phyloP scores from a whole-genome alignment of 2,797 vertebrate genomes.

The Microcaecilia unicolor region DNA sequence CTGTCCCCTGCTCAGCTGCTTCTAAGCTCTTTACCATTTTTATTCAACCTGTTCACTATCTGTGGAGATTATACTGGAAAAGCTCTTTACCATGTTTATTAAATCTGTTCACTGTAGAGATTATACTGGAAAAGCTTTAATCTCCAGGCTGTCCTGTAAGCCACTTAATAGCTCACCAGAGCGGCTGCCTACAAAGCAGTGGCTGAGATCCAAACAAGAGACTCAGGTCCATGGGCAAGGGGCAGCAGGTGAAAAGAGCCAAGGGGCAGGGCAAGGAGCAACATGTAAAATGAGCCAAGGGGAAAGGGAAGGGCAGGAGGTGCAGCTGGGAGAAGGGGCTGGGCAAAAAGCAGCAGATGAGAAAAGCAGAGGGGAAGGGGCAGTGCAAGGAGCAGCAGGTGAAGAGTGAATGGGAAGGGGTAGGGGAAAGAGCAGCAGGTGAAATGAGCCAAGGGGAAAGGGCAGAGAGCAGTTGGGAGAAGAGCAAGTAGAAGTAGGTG shows the following conservation, averaged over 20 bases:
- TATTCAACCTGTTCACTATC: conserved; percentile 16
- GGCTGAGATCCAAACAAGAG: background rate
- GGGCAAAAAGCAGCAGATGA: too few species aligned
- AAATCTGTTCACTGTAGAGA: conserved; percentile 8
- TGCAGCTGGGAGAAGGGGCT: too few species aligned
- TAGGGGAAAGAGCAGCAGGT: too few species aligned
- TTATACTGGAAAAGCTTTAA: conserved; percentile 3
- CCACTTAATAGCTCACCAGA: conserved; percentile 6
- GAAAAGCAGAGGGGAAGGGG: too few species aligned
- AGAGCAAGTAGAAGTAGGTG: too few species aligned
- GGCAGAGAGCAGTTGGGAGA: too few species aligned
- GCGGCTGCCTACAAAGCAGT: background rate
- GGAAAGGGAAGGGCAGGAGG: background rate
- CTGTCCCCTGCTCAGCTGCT: too few species aligned
- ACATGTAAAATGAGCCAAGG: conserved; percentile 14
- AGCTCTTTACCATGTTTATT: conserved; percentile 18
- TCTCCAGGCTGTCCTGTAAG: conserved; percentile 7
- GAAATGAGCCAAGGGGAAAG: too few species aligned
- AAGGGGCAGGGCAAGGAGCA: background rate
- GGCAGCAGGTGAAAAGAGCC: background rate
- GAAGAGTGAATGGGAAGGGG: too few species aligned
- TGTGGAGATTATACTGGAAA: conserved; percentile 5
- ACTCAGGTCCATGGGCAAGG: too few species aligned
- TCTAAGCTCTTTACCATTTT: conserved; percentile 19
- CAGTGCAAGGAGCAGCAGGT: too few species aligned